These are phyloP conservation scores for Porites evermanni DNA, from an alignment of 92 coral and sea anemone species.

Conservation along the genomic window DNA sequence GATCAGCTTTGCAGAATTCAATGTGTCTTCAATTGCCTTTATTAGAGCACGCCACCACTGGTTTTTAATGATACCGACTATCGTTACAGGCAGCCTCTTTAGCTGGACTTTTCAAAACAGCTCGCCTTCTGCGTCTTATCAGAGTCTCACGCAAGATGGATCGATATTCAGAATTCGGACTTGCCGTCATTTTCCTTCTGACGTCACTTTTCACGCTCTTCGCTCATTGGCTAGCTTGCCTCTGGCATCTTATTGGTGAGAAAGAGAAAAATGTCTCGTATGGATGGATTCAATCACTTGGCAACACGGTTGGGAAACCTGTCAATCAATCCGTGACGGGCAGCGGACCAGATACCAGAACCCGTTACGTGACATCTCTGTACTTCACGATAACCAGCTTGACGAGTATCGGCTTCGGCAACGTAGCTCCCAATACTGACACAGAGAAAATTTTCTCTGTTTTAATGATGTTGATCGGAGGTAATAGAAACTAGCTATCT, in stretches of 20 bases:
- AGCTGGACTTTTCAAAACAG: slow-evolving; percentile 91
- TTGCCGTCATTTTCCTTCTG: slow-evolving; percentile 91
- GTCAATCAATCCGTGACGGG: slow-evolving; percentile 42
- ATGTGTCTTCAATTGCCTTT: no score
- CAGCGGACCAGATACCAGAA: slow-evolving; percentile 50
- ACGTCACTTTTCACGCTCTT: slow-evolving; percentile 88
- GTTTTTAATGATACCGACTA: not conserved
- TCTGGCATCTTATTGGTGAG: slow-evolving; percentile 91
- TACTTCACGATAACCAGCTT: slow-evolving; percentile 92
- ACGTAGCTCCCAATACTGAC: slow-evolving; percentile 91
- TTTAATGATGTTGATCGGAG: slow-evolving; percentile 88
- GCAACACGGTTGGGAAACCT: slow-evolving; percentile 51
- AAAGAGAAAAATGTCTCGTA: slow-evolving; percentile 56
- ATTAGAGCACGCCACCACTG: no score
- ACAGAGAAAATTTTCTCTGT: slow-evolving; percentile 90
- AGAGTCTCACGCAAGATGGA: slow-evolving; percentile 97
- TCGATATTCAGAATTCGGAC: slow-evolving; percentile 97
- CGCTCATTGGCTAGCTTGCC: slow-evolving; percentile 98
- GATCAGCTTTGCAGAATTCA: no score
- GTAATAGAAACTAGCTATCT: slow-evolving; percentile 47
- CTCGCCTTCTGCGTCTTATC: slow-evolving; percentile 92
- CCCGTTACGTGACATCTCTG: slow-evolving; percentile 87
- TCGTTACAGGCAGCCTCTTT: slow-evolving; percentile 77
- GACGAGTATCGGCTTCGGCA: slow-evolving; percentile 98
- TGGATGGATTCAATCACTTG: slow-evolving; percentile 82